phyloP scores from a whole-genome alignment of 53 echinoderm and acorn worm species.

The Luidia sarsii region DNA sequence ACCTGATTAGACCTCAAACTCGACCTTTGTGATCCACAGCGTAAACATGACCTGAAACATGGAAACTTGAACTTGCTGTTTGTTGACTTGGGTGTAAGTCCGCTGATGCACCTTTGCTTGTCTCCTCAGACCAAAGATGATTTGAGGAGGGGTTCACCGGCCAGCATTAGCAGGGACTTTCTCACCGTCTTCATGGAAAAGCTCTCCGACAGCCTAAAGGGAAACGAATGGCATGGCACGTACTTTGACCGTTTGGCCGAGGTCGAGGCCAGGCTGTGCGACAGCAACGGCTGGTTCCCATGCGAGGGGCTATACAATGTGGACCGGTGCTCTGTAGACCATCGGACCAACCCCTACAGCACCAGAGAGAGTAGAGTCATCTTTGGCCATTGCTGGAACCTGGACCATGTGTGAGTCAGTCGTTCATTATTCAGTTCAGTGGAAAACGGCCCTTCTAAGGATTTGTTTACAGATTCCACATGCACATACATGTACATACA shows the following conservation, averaged over 20 bases:
- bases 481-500: too few relatives aligned
- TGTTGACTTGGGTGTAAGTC: too few relatives aligned
- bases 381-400: constrained; percentile 63
- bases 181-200: background rate
- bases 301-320: constrained; percentile 50
- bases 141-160: too few relatives aligned
- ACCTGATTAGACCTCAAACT: too few relatives aligned
- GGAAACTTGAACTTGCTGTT: too few relatives aligned
- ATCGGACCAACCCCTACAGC: constrained; percentile 55
- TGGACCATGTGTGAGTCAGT: constrained; percentile 69
- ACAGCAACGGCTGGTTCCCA: constrained; percentile 47
- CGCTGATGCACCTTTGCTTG: too few relatives aligned
- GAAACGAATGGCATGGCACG: constrained; percentile 2
- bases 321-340: background rate
- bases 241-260: constrained; percentile 22
- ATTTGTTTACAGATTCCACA: background rate
- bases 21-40: too few relatives aligned
- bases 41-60: too few relatives aligned
- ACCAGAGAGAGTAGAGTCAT: constrained; percentile 35
- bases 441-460: background rate
- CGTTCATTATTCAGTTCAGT: too few relatives aligned
- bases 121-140: too few relatives aligned
- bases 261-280: constrained; percentile 21
- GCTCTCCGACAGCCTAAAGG: constrained; percentile 14
- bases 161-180: background rate